Percentiles rank a stretch among this genome's conserved stretches.
Conservation (phyloP, 2,113 vertebrate species). For the Prolemur simus region DNA sequence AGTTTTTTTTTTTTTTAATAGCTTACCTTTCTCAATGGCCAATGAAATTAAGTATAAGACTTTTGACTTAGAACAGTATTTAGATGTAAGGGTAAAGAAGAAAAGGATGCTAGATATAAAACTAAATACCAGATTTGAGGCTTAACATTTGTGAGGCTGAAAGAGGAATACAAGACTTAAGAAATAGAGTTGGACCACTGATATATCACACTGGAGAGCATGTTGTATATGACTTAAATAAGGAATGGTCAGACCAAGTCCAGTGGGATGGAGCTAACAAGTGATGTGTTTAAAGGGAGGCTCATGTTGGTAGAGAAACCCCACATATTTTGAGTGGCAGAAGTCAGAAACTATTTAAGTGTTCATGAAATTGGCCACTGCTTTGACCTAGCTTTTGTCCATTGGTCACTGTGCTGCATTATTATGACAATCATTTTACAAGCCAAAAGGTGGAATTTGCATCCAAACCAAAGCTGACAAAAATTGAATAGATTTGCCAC, state of each 20-base stretch:
- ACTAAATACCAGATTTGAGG: neutral
- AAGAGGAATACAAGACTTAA: neutral
- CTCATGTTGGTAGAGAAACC: neutral
- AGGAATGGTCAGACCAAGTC: neutral
- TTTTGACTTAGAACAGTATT: neutral
- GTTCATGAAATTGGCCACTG: neutral
- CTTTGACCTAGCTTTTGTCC: neutral
- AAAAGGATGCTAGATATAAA: neutral
- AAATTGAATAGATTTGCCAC: neutral
- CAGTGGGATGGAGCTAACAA: neutral
- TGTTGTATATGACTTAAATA: neutral
- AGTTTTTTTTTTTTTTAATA: neutral
- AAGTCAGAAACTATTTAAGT: neutral
- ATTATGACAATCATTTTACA: neutral
- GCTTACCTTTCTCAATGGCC: neutral
- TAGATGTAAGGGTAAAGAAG: neutral
- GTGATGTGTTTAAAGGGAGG: neutral
- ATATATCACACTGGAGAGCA: neutral
- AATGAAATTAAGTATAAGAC: neutral
- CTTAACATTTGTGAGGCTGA: neutral
- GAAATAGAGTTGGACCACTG: neutral
- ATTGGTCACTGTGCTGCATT: neutral
- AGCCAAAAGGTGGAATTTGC: neutral
- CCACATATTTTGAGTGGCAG: neutral
- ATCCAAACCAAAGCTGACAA: neutral